Percentiles rank a stretch among this genome's conserved stretches.
phyloP scores from a whole-genome alignment of 1,140 invertebrate species.

The Drosophila gunungcola region DNA sequence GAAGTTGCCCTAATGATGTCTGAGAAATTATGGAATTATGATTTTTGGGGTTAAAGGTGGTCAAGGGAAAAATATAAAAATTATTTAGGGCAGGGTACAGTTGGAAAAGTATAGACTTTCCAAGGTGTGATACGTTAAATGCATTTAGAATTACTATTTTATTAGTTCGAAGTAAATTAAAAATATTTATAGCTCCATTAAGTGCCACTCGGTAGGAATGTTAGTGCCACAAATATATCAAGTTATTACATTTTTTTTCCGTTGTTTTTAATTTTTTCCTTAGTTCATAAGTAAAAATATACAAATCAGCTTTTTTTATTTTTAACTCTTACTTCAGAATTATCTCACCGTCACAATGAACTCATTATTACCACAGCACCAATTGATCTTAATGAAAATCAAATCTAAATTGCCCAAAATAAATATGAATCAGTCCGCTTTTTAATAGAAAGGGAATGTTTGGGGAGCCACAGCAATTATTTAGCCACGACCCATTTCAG shows the following conservation, averaged over 20 bases:
- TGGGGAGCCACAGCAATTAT: slow-evolving; percentile 42
- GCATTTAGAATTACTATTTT: too few relatives aligned
- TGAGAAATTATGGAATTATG: slow-evolving; percentile 37
- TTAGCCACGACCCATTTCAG: slow-evolving; percentile 25
- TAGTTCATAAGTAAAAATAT: too few relatives aligned
- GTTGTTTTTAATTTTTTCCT: too few relatives aligned
- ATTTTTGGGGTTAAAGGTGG: not conserved
- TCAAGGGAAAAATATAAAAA: not conserved
- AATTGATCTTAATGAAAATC: not conserved
- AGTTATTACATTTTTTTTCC: too few relatives aligned
- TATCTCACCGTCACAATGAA: too few relatives aligned
- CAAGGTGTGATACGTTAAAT: too few relatives aligned
- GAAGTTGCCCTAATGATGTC: slow-evolving; percentile 47
- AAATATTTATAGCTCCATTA: too few relatives aligned
- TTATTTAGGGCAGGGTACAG: not conserved
- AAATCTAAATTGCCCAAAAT: slow-evolving; percentile 38
- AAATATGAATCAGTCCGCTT: slow-evolving; percentile 41
- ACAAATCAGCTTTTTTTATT: too few relatives aligned
- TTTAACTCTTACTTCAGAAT: too few relatives aligned
- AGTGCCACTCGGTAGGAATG: too few relatives aligned
- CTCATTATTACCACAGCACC: not conserved
- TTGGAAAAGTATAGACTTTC: too few relatives aligned
- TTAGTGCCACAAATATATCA: not conserved
- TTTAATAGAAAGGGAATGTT: slow-evolving; percentile 2
- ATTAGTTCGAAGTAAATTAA: too few relatives aligned